Evolutionary conservation across 2,888 invertebrate species (phyloP).

Genomic region (Adela reaumurella): DNA sequence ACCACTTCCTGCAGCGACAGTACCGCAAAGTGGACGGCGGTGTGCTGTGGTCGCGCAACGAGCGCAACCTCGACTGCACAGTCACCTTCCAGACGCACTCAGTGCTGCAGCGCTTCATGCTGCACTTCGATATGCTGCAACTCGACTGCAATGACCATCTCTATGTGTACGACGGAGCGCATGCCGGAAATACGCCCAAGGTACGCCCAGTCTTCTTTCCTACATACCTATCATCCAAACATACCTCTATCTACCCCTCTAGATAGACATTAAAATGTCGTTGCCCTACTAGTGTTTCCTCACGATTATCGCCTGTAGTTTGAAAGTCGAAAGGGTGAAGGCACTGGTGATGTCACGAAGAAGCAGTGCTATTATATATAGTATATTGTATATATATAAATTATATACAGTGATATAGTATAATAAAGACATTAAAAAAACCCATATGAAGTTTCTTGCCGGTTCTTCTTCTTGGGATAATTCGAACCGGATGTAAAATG

Average conservation of each 20-base stretch:
- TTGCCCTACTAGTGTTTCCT: no score
- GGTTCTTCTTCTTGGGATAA: no score
- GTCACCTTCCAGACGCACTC: slow-evolving; percentile 94
- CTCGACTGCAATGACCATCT: slow-evolving; percentile 93
- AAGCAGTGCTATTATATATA: no score
- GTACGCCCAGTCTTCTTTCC: slow-evolving; percentile 48
- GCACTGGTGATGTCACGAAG: no score
- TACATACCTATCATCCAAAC: background rate
- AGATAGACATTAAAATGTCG: background rate
- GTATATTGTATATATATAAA: no score
- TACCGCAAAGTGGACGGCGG: slow-evolving; percentile 91
- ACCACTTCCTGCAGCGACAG: slow-evolving; percentile 82
- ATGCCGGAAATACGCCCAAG: slow-evolving; percentile 84
- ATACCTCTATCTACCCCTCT: background rate
- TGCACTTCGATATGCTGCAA: slow-evolving; percentile 87
- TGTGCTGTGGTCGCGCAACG: slow-evolving; percentile 85
- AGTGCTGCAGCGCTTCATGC: slow-evolving; percentile 90
- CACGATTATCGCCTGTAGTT: no score
- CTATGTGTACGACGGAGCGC: slow-evolving; percentile 89
- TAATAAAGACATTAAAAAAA: no score
- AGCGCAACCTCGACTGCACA: slow-evolving; percentile 86
- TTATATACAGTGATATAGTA: no score
- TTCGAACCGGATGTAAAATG: no score
- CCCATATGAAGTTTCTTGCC: no score
- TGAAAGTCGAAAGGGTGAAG: no score